Conservation (phyloP, 2,888 invertebrate genomes). For the Entomobrya proxima region DNA sequence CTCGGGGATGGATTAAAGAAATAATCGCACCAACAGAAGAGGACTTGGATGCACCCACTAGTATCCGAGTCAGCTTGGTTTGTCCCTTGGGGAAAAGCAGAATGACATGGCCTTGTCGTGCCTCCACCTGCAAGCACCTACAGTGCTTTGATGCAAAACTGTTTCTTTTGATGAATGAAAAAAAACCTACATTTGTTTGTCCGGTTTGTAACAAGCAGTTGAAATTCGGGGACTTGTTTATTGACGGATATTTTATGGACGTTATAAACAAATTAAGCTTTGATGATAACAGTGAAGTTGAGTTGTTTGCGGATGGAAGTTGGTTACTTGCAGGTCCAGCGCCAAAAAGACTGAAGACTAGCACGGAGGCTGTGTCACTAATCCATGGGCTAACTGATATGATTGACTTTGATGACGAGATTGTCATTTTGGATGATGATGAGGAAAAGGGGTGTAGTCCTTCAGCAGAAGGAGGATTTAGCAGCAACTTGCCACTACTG, state of each 20-base stretch:
- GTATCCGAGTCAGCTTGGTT: constrained; percentile 92
- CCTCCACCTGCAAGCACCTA: constrained; percentile 94
- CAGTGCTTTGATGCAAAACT: constrained; percentile 98
- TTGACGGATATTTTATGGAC: constrained; percentile 84
- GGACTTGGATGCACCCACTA: constrained; percentile 95
- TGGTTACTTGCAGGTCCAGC: constrained; percentile 65
- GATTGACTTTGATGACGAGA: constrained; percentile 69
- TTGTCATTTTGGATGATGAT: constrained; percentile 49
- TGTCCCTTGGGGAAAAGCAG: constrained; percentile 96
- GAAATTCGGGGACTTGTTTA: constrained; percentile 92
- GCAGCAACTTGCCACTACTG: neutral
- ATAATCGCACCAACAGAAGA: constrained; percentile 36
- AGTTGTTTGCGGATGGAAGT: constrained; percentile 71
- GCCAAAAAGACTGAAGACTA: constrained; percentile 1
- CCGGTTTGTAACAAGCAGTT: constrained; percentile 97
- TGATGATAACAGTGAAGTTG: constrained; percentile 68
- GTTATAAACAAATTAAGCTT: constrained; percentile 66
- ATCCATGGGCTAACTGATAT: constrained; percentile 29
- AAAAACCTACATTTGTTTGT: constrained; percentile 98
- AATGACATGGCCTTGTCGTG: constrained; percentile 95
- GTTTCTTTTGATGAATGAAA: constrained; percentile 98
- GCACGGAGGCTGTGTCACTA: neutral
- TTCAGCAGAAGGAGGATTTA: neutral
- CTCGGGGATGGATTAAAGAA: constrained; percentile 84
- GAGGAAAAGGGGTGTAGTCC: too few species aligned